These are phyloP conservation scores for Sinohyriopsis cumingii DNA, from an alignment of 2,888 invertebrate species.

Conservation along the genomic window DNA sequence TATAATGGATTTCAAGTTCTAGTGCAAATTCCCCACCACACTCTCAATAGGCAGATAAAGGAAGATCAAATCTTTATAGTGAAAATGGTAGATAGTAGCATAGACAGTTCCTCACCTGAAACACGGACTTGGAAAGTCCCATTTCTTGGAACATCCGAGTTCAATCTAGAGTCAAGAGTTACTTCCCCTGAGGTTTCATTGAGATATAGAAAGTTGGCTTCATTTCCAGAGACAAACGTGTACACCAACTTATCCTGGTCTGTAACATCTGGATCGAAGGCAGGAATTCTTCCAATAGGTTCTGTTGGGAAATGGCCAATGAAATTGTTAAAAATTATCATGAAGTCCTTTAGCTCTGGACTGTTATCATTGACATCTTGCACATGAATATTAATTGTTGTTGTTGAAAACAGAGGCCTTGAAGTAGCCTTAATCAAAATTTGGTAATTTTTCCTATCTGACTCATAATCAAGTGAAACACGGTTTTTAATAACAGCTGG, in stretches of 20 bases:
- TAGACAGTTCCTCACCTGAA: slow-evolving; percentile 75
- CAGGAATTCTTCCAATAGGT: slow-evolving; percentile 92
- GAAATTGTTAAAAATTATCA: slow-evolving; percentile 95
- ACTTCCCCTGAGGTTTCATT: slow-evolving; percentile 89
- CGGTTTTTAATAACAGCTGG: slow-evolving; percentile 88
- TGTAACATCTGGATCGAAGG: slow-evolving; percentile 94
- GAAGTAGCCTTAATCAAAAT: slow-evolving; percentile 92
- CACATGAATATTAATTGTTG: slow-evolving; percentile 88
- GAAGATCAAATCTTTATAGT: neutral
- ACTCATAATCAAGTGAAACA: slow-evolving; percentile 96
- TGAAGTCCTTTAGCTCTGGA: slow-evolving; percentile 91
- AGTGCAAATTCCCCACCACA: too few relatives aligned
- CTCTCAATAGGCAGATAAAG: too few relatives aligned
- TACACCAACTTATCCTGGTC: slow-evolving; percentile 83
- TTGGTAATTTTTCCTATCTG: slow-evolving; percentile 91
- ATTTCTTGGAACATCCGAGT: slow-evolving; percentile 94
- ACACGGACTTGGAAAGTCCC: slow-evolving; percentile 96
- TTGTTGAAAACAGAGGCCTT: slow-evolving; percentile 90
- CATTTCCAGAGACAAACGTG: slow-evolving; percentile 91
- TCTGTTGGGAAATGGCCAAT: slow-evolving; percentile 94
- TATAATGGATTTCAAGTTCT: too few relatives aligned
- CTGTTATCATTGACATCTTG: slow-evolving; percentile 96
- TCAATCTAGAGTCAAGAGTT: slow-evolving; percentile 90
- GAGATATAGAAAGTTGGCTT: slow-evolving; percentile 88
- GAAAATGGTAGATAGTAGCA: neutral